Base-by-base conservation (phyloP, 2,888 invertebrate genomes). In the Brachynemurus nebulosus region DNA sequence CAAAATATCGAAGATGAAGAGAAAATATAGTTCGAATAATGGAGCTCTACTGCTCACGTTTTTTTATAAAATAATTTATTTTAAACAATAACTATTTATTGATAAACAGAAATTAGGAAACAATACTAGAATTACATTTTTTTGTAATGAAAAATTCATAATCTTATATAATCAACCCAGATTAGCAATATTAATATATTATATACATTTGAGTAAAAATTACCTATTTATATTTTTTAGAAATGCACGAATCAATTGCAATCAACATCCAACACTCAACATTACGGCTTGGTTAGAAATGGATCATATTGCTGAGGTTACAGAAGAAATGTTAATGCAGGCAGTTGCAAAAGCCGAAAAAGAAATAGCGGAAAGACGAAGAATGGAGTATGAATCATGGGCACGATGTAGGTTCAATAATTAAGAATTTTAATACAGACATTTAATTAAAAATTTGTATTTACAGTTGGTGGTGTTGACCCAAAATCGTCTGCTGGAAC, bases 401-500 rank as follows among this genome's bases (percentile, higher is more conserved):
- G 70, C 79, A 50, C 61, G 71, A 51, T 71, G 83, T 83, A 63
- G 71, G 73, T 69, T 33, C 35, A 25, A 34, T 33, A 34, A 34
- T 34, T 12, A 23, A 36, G 37, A 40, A 19, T 33, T 23, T 39
- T 27, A 37, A 18, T 20, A 16, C 19, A 44, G 19, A 6, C 7
- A 20, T 2, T 16, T 39, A 12, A 9, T 39, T n/a, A n/a, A 4
- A 2, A 39, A 16, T 12, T 20, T n/a, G 12, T 19, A 39, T 39
- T 16, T 60, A 7, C 53, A 82, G 85, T 76, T 59, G 81, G 82
- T 49, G 84, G 83, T 53, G 83, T 85, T 0, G 89, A 89, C 59
- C 86, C 90, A 0, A 85, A 84, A 55, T 88, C 89, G 0, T 80
- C 90, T 1, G 77, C 80, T 11, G 90, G 91, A 3, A 86, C 82